phyloP scores from a whole-genome alignment of 37 sponge, comb jelly and placozoan genomes.

The Dysidea cf. avara region DNA sequence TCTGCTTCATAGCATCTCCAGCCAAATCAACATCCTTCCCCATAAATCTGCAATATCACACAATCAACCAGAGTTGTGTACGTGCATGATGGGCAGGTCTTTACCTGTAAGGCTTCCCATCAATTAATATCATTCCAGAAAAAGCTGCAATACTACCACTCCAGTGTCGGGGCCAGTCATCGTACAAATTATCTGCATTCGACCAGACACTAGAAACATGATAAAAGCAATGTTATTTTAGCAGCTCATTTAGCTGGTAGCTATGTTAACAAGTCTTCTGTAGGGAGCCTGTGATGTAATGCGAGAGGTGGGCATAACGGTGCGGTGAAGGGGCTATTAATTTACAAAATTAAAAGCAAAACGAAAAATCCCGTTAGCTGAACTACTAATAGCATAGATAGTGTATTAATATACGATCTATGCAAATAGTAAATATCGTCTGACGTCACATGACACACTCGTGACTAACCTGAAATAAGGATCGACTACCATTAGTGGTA shows the following conservation, averaged over 20 bases:
- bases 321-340: no score
- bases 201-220: constrained; percentile 78
- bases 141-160: constrained; percentile 32
- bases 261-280: no score
- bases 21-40: constrained; percentile 21
- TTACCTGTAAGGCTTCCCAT: constrained; percentile 47
- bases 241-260: no score
- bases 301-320: no score
- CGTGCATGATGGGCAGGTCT: neutral
- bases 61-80: neutral
- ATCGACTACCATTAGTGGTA: constrained; percentile 73
- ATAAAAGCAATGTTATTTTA: no score
- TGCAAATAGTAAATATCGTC: no score
- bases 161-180: constrained; percentile 60
- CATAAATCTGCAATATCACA: constrained; percentile 27
- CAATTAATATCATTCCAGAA: constrained; percentile 60
- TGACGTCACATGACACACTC: no score
- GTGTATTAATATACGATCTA: no score
- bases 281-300: no score
- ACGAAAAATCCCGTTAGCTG: no score
- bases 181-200: constrained; percentile 59
- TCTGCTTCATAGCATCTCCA: constrained; percentile 22
- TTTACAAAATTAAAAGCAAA: no score
- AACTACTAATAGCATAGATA: no score
- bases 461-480: constrained; percentile 74